Evolutionary conservation across 2,797 vertebrate genomes (phyloP).

Genomic region (Corythornis leucogaster): DNA sequence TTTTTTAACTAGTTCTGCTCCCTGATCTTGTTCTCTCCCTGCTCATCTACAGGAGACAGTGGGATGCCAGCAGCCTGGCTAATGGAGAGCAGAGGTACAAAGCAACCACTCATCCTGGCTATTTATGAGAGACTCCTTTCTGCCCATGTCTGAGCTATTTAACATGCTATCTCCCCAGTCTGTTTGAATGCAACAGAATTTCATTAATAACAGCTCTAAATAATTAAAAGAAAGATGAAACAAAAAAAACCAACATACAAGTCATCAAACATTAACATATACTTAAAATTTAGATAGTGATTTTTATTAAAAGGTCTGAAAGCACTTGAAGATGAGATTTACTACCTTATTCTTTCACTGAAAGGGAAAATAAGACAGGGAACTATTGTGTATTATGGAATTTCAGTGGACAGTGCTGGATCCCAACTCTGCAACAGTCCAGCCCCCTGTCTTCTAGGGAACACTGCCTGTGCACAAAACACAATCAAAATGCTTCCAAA

Average conservation of each 20-base stretch:
- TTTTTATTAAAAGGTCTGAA: neutral
- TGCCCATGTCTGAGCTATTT: neutral
- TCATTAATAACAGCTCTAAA: neutral
- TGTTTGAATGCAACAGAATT: neutral
- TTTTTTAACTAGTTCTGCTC: neutral
- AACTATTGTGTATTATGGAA: neutral
- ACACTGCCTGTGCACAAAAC: neutral
- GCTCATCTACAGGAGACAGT: rapidly evolving
- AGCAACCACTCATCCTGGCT: neutral
- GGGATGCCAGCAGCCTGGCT: neutral
- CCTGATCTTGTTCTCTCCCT: neutral
- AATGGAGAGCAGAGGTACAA: neutral
- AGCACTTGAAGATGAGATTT: neutral
- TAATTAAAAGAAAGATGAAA: neutral
- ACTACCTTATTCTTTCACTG: neutral
- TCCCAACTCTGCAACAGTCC: neutral
- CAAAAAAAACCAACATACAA: neutral
- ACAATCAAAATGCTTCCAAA: neutral
- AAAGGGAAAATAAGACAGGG: neutral
- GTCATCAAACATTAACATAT: neutral
- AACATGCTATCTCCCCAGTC: neutral
- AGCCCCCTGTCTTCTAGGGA: neutral
- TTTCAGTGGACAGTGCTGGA: neutral
- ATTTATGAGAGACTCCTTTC: neutral
- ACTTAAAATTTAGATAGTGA: neutral